phyloP scores from a whole-genome alignment of 2,888 invertebrate genomes.

The Archips crataeganus region DNA sequence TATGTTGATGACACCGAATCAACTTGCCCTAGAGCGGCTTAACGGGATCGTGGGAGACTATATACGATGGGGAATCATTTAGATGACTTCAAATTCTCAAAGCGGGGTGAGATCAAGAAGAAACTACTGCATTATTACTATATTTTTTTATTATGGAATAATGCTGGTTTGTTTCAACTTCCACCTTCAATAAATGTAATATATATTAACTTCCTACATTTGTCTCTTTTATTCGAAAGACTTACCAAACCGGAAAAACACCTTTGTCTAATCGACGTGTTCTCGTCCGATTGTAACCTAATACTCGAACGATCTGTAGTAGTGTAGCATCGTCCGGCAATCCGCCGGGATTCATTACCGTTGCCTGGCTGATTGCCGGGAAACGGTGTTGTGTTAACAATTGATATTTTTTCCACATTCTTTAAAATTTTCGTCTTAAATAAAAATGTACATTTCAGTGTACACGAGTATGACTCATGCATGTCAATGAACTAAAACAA shows the following conservation, averaged over 20 bases:
- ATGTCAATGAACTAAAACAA: no score
- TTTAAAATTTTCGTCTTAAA: no score
- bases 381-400: conserved; percentile 15
- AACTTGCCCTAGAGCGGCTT: neutral
- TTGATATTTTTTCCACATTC: neutral
- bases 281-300: conserved; percentile 51
- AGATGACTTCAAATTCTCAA: neutral
- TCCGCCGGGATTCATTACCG: conserved; percentile 82
- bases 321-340: conserved; percentile 73
- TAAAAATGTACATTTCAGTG: no score
- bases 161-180: no score
- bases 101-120: no score
- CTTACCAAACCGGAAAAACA: conserved; percentile 3
- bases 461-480: no score
- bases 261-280: conserved; percentile 9
- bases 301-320: conserved; percentile 80
- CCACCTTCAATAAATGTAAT: no score
- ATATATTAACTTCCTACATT: neutral
- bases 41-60: conserved; percentile 8
- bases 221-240: no score
- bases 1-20: neutral
- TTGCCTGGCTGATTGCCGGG: conserved; percentile 13
- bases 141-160: no score
- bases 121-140: no score
- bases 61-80: conserved; percentile 7